phyloP scores from a whole-genome alignment of 2,797 vertebrate species.

The Sciaenops ocellatus region DNA sequence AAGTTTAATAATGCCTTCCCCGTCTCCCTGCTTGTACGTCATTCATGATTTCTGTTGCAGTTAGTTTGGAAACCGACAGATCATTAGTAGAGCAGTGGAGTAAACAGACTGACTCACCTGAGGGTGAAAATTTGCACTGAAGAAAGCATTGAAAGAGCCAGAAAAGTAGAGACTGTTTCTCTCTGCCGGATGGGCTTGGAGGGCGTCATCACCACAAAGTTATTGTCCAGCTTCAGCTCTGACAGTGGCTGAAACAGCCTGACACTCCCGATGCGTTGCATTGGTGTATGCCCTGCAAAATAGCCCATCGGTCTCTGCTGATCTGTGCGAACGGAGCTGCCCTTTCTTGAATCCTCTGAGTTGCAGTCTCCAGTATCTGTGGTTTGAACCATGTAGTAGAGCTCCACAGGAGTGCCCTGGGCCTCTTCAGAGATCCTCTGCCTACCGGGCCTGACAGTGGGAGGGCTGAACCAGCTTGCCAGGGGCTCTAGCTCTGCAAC shows the following conservation, averaged over 20 bases:
- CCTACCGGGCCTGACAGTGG: constrained; percentile 86
- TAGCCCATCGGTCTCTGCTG: constrained; percentile 83
- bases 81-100: background rate
- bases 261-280: constrained; percentile 91
- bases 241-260: constrained; percentile 88
- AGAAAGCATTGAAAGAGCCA: constrained; percentile 89
- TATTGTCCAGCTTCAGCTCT: constrained; percentile 90
- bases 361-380: constrained; percentile 83
- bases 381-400: constrained; percentile 88
- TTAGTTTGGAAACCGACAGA: constrained; percentile 4
- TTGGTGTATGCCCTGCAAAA: constrained; percentile 85
- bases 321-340: constrained; percentile 84
- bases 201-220: constrained; percentile 91
- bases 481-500: constrained; percentile 89
- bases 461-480: constrained; percentile 88
- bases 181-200: constrained; percentile 92
- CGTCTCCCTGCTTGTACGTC: background rate
- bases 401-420: constrained; percentile 88
- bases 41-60: constrained; percentile 1
- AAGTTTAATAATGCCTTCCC: background rate
- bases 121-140: constrained; percentile 92
- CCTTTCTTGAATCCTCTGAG: constrained; percentile 86
- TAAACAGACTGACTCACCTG: constrained; percentile 84
- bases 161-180: constrained; percentile 88
- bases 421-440: constrained; percentile 84